Percentiles rank a stretch among this genome's conserved stretches.
These are phyloP conservation scores for Apostichopus leukothele DNA, from an alignment of 53 echinoderm and acorn worm species.

Conservation along the genomic window DNA sequence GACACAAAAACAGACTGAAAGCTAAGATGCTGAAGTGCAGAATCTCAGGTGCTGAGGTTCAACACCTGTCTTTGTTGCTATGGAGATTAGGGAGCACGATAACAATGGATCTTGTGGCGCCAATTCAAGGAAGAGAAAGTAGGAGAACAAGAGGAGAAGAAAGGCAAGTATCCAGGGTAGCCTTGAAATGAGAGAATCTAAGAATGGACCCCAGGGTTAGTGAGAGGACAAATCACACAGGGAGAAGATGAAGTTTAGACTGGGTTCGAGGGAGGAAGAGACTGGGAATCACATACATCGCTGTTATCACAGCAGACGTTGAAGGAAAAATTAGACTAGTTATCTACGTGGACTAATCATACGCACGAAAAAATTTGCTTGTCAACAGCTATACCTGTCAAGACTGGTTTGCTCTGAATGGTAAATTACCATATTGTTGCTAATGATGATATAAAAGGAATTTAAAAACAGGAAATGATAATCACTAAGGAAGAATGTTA, in stretches of 20 bases:
- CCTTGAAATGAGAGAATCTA: slow-evolving; percentile 2
- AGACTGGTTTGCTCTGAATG: too few relatives aligned
- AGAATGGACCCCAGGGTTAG: slow-evolving; percentile 5
- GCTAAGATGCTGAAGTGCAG: background rate
- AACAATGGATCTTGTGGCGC: slow-evolving; percentile 1
- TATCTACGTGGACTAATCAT: background rate
- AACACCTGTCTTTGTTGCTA: slow-evolving; percentile 30
- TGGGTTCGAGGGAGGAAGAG: background rate
- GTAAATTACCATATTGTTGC: too few relatives aligned
- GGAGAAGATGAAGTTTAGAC: background rate
- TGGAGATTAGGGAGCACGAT: background rate
- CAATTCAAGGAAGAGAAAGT: background rate
- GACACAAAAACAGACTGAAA: slow-evolving; percentile 9
- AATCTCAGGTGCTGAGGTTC: slow-evolving; percentile 26
- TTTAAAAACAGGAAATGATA: too few relatives aligned
- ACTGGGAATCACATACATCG: background rate
- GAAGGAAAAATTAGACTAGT: background rate
- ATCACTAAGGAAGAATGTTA: too few relatives aligned
- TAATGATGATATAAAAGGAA: too few relatives aligned
- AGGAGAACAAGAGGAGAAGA: background rate
- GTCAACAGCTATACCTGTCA: background rate
- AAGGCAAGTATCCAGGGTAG: background rate
- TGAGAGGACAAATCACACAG: slow-evolving; percentile 22
- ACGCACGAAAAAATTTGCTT: background rate
- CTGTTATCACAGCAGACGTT: background rate